Evolutionary conservation across 1,140 invertebrate genomes (phyloP), one percentile per base, ranked within the genome.

Genomic region (Achatina immaculata): DNA sequence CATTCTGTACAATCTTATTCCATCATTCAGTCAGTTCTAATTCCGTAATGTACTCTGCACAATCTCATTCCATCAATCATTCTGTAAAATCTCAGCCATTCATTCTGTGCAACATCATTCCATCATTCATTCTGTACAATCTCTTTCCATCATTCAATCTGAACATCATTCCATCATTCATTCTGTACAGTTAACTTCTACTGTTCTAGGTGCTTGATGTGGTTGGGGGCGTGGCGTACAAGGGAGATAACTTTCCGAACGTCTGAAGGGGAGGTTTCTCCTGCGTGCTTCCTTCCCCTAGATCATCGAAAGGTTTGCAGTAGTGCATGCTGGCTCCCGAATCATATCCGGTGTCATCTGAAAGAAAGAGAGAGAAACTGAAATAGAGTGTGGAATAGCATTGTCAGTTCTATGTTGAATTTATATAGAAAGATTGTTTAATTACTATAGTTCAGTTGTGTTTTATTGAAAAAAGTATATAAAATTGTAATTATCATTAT

Each of bases 311-410:
- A 0, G 78, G 78, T 34, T n/a, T 58, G 78, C 78, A 66, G 68
- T 80, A 80, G 66, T 71, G 36, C 78, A 80, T 80, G 48, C 68
- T 72, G 42, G 66, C 42, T 40, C 72, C 78, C 1, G 78, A 80
- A 45, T 80, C 78, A 48, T 80, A 80, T 65, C 78, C 78, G 6
- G 68, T 80, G 38, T 80, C 78, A 48, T 80, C 78, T 80, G 78
- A 24, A 21, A 34, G 16, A 66, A 40, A 78, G 38, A 78, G 72
- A 75, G 9, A 51, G 21, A 9, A 28, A 21, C n/a, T n/a, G n/a
- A n/a, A n/a, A n/a, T n/a, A n/a, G n/a, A n/a, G n/a, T n/a, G n/a
- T n/a, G n/a, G n/a, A n/a, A n/a, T n/a, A n/a, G n/a, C n/a, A n/a
- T n/a, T n/a, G n/a, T n/a, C n/a, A n/a, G n/a, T n/a, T n/a, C n/a